Base-by-base conservation (phyloP, 2,888 invertebrate genomes). In the Belgica antarctica region DNA sequence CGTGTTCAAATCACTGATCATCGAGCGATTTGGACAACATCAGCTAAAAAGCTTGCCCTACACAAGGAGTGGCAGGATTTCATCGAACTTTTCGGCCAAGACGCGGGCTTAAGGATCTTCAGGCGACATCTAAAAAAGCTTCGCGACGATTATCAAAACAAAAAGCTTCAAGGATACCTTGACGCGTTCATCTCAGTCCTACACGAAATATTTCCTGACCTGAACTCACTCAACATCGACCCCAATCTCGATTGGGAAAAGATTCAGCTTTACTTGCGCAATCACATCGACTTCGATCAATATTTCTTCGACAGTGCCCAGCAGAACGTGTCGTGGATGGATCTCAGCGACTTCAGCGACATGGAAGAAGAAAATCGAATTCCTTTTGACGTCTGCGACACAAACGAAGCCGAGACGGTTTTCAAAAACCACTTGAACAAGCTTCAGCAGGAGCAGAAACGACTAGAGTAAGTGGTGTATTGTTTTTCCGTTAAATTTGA, bases 401-500 rank as follows among this genome's bases (percentile, higher is more conserved):
- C 93, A 0, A 87, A 89, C 68, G 96, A 96, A 78, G 95, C 96
- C 0, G 95, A 96, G 77, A 89, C 89, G 2, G 92, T 94, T 17
- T 97, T 93, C 81, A 90, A 92, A 77, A 93, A 93, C 75, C 94
- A 92, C 79, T 86, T 95, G 70, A 94, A 93, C 77, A 90, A 92
- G 71, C 84, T 97, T 71, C 94, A 96, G 77, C 92, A 92, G 77
- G 94, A 95, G 78, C 92, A 94, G 76, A 90, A 93, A 77, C 88
- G 94, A 78, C 86, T 91, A 77, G 95, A 96, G 94, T 95, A 81
- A 86, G 91, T 85, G 70, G 2, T 52, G 12, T 31, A 41, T 41
- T n/a, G n/a, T n/a, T 12, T 12, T 41, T 63, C 34, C 10, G 10
- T 41, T 57, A 19, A 59, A 62, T 62, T 31, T 68, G 15, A 31